Conservation (phyloP, 2,888 invertebrate genomes). For the Leptinotarsa juncta region DNA sequence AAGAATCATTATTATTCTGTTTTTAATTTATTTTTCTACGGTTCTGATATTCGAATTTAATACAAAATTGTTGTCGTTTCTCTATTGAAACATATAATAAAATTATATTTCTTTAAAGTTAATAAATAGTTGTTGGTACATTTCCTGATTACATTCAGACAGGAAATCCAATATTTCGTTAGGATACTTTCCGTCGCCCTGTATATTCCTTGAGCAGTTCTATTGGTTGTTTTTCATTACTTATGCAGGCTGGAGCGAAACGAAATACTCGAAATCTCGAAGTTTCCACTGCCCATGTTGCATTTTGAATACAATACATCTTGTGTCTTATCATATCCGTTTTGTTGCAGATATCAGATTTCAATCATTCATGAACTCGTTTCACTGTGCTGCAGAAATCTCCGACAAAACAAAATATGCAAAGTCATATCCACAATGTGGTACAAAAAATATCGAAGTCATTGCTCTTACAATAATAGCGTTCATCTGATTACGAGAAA, state of each 20-base stretch:
- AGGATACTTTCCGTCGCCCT: background rate
- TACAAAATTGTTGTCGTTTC: too few relatives aligned
- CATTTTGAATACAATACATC: constrained; percentile 17
- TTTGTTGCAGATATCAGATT: constrained; percentile 18
- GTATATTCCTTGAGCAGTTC: background rate
- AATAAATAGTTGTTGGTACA: too few relatives aligned
- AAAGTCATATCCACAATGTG: constrained; percentile 16
- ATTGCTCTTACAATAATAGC: constrained; percentile 2
- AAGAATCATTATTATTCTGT: too few relatives aligned
- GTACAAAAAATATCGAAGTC: constrained; percentile 15
- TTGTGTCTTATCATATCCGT: constrained; percentile 19
- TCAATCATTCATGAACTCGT: constrained; percentile 17
- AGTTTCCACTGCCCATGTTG: constrained; percentile 13
- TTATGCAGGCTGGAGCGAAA: constrained; percentile 8
- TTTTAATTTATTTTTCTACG: too few relatives aligned
- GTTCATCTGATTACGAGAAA: constrained; percentile 9
- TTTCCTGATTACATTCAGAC: too few relatives aligned
- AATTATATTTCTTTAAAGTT: too few relatives aligned
- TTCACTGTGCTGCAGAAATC: constrained; percentile 18
- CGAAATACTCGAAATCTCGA: constrained; percentile 13
- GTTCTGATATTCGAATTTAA: too few relatives aligned
- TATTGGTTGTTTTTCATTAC: constrained; percentile 1
- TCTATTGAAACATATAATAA: too few relatives aligned
- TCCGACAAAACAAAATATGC: constrained; percentile 17
- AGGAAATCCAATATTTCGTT: too few relatives aligned